phyloP scores from a whole-genome alignment of 2,797 vertebrate species.

The Petrocephalus schoutedeni region DNA sequence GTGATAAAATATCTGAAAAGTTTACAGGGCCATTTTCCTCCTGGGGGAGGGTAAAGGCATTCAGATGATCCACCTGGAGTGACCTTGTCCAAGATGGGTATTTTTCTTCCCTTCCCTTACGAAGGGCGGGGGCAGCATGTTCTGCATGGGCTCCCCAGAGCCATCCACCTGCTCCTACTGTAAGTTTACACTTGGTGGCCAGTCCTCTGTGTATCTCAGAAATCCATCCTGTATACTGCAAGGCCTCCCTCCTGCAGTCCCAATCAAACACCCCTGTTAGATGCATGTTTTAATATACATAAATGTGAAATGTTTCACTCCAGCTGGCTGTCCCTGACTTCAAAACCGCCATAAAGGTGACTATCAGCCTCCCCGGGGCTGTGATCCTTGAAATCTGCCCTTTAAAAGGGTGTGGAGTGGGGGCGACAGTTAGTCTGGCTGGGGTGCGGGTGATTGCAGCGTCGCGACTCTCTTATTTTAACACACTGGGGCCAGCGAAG shows the following conservation, averaged over 20 bases:
- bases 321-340: background rate
- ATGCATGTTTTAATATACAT: background rate
- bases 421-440: background rate
- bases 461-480: background rate
- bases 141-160: background rate
- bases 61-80: conserved; percentile 41
- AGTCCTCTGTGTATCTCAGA: conserved; percentile 65
- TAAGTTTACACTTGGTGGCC: conserved; percentile 72
- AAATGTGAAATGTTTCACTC: background rate
- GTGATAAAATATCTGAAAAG: conserved; percentile 45
- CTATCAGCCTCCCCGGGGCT: background rate
- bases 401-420: background rate
- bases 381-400: background rate
- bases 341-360: background rate
- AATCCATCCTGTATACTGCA: conserved; percentile 69
- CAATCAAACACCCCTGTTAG: conserved; percentile 15
- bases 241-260: conserved; percentile 37
- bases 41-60: conserved; percentile 11
- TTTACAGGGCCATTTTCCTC: conserved; percentile 38
- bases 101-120: background rate
- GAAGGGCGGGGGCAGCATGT: background rate
- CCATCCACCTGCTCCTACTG: conserved; percentile 62
- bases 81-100: background rate
- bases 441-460: background rate
- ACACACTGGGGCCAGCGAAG: background rate